These are phyloP conservation scores for Romanogobio albipinnatus DNA, from an alignment of 2,113 vertebrate species.

Conservation along the genomic window DNA sequence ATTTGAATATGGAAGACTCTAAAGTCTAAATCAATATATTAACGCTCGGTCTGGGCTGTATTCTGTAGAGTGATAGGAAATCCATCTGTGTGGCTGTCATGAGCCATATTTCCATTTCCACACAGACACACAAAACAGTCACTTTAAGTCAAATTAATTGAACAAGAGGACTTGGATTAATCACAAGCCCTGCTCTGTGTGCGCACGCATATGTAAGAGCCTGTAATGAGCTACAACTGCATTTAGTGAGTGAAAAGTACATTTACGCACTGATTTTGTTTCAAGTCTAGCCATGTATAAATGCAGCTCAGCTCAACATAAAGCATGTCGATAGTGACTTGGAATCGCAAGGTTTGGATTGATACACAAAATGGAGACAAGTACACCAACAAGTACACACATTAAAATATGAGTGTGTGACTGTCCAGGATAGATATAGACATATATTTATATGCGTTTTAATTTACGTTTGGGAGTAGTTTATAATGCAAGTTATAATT, in stretches of 20 bases:
- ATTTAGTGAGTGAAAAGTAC: conserved; percentile 40
- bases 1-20: conserved; percentile 40
- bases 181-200: conserved; percentile 41
- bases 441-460: conserved; percentile 52
- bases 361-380: conserved; percentile 35
- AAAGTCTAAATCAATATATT: conserved; percentile 60
- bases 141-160: conserved; percentile 60
- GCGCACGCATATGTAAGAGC: conserved; percentile 38
- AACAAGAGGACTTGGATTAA: conserved; percentile 54
- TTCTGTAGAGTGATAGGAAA: conserved; percentile 71
- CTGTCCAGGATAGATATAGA: conserved; percentile 44
- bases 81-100: conserved; percentile 64
- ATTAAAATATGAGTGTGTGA: conserved; percentile 27
- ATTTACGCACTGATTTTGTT: conserved; percentile 29
- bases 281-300: conserved; percentile 54
- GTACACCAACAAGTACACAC: conserved; percentile 43
- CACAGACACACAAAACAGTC: conserved; percentile 49
- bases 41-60: conserved; percentile 62
- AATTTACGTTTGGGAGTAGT: conserved; percentile 56
- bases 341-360: background rate
- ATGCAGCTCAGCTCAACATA: conserved; percentile 54
- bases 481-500: conserved; percentile 61
- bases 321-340: conserved; percentile 36
- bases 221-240: conserved; percentile 47
- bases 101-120: conserved; percentile 60